Evolutionary conservation across 2,113 vertebrate genomes (phyloP).

Genomic region (Colius striatus): DNA sequence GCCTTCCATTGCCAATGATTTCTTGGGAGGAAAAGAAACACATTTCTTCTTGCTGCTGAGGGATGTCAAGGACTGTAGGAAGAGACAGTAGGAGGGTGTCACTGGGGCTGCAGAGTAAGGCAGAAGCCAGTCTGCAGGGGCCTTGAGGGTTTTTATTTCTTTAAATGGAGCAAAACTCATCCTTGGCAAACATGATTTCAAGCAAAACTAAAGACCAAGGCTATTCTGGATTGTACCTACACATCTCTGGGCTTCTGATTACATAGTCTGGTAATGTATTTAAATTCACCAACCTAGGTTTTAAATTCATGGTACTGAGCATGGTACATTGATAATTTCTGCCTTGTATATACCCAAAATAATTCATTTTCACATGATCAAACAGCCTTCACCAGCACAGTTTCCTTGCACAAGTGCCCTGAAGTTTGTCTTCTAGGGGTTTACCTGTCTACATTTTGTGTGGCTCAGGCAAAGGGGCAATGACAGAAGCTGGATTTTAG

Average conservation of each 20-base stretch:
- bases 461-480: no score
- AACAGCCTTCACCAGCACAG: neutral
- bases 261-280: rapidly evolving
- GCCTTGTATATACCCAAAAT: neutral
- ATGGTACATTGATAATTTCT: rapidly evolving
- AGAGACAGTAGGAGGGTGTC: neutral
- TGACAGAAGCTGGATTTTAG: neutral
- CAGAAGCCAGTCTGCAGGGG: neutral
- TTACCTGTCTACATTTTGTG: rapidly evolving
- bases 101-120: neutral
- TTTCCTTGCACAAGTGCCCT: neutral
- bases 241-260: neutral
- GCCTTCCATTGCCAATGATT: neutral
- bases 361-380: neutral
- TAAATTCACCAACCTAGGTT: no score
- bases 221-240: neutral
- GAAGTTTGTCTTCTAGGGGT: neutral
- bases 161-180: neutral
- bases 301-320: neutral
- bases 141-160: neutral
- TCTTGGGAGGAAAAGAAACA: neutral
- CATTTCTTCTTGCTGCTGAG: neutral
- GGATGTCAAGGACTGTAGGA: neutral
- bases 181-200: neutral
- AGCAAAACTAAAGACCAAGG: neutral